Evolutionary conservation across 2,888 invertebrate genomes (phyloP), one percentile per base, ranked within the genome.

Genomic region (Caenorhabditis sp.): DNA sequence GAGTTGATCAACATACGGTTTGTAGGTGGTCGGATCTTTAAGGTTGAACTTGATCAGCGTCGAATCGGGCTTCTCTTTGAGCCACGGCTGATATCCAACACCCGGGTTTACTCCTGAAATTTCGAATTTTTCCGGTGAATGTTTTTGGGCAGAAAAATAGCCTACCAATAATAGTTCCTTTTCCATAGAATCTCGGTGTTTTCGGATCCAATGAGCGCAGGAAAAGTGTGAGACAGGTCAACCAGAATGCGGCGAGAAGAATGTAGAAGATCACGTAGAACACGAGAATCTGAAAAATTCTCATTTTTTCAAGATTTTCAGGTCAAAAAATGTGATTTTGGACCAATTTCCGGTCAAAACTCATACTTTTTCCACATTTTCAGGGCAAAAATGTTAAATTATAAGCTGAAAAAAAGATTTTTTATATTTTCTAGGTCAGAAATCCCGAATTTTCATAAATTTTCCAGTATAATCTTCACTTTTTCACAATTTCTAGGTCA

Each of bases 221-320:
- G 91, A 99, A 97, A 87, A 96, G 92, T 83, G 94, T 93, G 90
- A 97, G 91, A 92, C 96, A 92, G 76, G 94, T 93, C 79, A 94
- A 92, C 91, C 97, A 97, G 92, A 97, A 97, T 64, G 93, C 95
- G 87, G 93, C 92, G 89, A 97, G 92, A 85, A 92, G 92, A 80
- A 93, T 92, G 91, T 97, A 97, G 92, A 97, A 97, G 89, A 97
- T 92, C 84, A 95, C 90, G 91, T 97, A 99, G 91, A 97, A 97
- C 83, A 96, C 90, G 84, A 94, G 91, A 89, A 97, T 96, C 91
- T 96, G 95, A 82, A 93, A 95, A 14, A 50, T n/a, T 50, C 14
- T 4, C 3, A 50, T 19, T n/a, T 50, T 50, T 50, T 14, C 17
- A 14, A 50, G 3, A 3, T 50, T 53, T 53, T 14, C 4, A 23